Base-by-base conservation (phyloP, 2,888 invertebrate genomes). In the Cheilosia grossa region DNA sequence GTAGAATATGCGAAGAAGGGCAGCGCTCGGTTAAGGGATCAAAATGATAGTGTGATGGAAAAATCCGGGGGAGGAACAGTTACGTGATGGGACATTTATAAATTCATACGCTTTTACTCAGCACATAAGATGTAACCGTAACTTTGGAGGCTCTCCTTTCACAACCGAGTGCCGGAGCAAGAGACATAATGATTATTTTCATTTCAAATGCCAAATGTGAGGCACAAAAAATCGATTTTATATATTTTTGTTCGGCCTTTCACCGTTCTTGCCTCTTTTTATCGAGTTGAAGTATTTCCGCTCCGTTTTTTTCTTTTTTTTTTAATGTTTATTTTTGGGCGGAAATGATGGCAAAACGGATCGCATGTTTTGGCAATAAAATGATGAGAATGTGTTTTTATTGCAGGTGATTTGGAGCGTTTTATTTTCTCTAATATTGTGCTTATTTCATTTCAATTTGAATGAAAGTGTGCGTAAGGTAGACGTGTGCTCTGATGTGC, bases 311-410 rank as follows among this genome's bases (percentile, higher is more conserved):
- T 21, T 21, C 17, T n/a, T 17, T 1, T 42, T 15, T 30, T 30
- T 47, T 6, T 19, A 4, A 0, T 44, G n/a, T 44, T 7, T 44
- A 17, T 49, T 49, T 21, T 27, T 30, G n/a, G 40, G 37, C 47
- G 56, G 44, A 64, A 74, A 51, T 30, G 49, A 66, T 56, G 64
- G 37, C 19, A 56, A 4, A 30, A n/a, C 13, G 24, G 49, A 24
- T 70, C 40, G 58, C 70, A 79, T 79, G 64, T 72, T 70, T 70
- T 56, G 51, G 58, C 70, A 72, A 79, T 72, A 79, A 79, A 79
- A 70, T 64, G 63, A 72, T 79, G 63, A 70, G 72, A 70, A 79
- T 72, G 64, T 70, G 58, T 24, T 70, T 79, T 70, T 70, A 70
- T 70, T 72, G 64, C 70, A 72, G 78, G 78, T 79, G 72, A 72